Conservation (phyloP, 2,797 vertebrate genomes). For the Clarias platycephalus region DNA sequence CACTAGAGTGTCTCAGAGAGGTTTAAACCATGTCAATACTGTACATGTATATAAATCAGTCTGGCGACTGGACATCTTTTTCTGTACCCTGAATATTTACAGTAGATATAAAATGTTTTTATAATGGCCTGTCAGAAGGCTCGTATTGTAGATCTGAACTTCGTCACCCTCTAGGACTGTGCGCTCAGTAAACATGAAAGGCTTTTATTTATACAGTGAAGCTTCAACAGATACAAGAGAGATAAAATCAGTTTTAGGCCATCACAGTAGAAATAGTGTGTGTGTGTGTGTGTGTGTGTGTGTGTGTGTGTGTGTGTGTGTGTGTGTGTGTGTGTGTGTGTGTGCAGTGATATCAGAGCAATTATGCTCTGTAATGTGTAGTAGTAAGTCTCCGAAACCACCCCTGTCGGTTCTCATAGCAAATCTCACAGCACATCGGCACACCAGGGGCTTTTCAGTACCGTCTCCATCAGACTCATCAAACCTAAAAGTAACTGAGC, state of each 20-base stretch:
- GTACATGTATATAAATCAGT: too few species aligned
- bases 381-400: slow-evolving; percentile 37
- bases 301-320: background rate
- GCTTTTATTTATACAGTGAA: background rate
- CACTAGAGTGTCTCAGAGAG: slow-evolving; percentile 43
- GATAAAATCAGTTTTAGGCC: slow-evolving; percentile 1
- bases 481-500: slow-evolving; percentile 4
- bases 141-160: background rate
- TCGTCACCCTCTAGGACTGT: slow-evolving; percentile 46
- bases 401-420: slow-evolving; percentile 37
- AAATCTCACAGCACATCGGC: slow-evolving; percentile 41
- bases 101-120: background rate
- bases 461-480: slow-evolving; percentile 36
- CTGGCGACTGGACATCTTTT: background rate
- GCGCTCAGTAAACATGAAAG: slow-evolving; percentile 27
- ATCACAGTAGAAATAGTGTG: slow-evolving; percentile 9
- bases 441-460: slow-evolving; percentile 26
- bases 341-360: slow-evolving; percentile 24
- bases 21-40: background rate
- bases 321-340: background rate
- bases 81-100: background rate
- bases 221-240: slow-evolving; percentile 9
- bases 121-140: background rate
- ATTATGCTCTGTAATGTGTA: slow-evolving; percentile 5
- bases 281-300: background rate